Base-by-base conservation (phyloP, 2,888 invertebrate genomes). In the Cryptocephalus moraei region DNA sequence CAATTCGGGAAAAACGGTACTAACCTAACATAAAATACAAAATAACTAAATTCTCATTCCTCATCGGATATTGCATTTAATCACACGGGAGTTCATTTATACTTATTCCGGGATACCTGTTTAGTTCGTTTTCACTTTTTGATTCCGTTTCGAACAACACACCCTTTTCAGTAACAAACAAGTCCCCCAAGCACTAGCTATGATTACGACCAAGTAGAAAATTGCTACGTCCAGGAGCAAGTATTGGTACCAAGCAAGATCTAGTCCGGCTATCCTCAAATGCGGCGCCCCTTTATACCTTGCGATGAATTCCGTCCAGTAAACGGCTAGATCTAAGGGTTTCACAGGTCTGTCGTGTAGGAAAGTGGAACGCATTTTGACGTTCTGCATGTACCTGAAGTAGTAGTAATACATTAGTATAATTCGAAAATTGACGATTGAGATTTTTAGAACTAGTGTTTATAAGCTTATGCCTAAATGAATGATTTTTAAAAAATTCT, bases 171-270 rank as follows among this genome's bases (percentile, higher is more conserved):
- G 14, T 9, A 45, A 8, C n/a, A 39, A 39, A 39, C 32, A 10
- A 13, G 40, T 32, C 9, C 39, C 0, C 11, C 14, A 39, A 8
- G 40, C 32, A 3, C 33, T 33, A 9, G 9, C 14, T 31, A 45
- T 33, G 33, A 45, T 32, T 39, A 45, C 8, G 8, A 39, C 11
- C 8, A 33, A 3, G 41, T 41, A 45, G 36, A 40, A 8, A 10
- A 13, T n/a, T 11, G 41, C 32, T 6, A 46, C 42, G 31, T 46
- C 46, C 10, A 46, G 10, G n/a, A 33, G 43, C 11, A 49, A 46
- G 11, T 46, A 46, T 40, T 49, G 51, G 39, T 49, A 52, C 47
- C 46, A 52, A n/a, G 45, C 38, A n/a, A 49, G 34, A 36, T 52
- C 48, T 32, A 43, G 12, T 34, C 49, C 49, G 6, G 43, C 33